These are phyloP conservation scores for Dipodomys stephensi DNA, from an alignment of 2,113 vertebrate genomes.

Conservation along the genomic window DNA sequence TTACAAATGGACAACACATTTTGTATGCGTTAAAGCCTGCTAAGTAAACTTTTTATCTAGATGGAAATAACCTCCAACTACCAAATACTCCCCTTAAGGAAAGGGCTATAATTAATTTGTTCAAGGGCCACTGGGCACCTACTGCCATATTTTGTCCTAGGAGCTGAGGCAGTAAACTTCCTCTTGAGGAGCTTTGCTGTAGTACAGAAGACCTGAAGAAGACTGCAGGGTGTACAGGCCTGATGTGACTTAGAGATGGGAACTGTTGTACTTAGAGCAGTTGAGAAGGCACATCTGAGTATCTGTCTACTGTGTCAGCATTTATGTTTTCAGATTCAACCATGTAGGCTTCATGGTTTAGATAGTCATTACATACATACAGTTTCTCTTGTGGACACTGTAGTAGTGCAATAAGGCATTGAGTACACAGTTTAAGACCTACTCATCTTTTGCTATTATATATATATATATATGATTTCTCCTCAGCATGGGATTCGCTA, in stretches of 20 bases:
- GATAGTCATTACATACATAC: background rate
- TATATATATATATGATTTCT: background rate
- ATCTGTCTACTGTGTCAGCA: background rate
- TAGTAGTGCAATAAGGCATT: slow-evolving; percentile 31
- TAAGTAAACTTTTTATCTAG: slow-evolving; percentile 53
- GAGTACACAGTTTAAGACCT: background rate
- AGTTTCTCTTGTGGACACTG: slow-evolving; percentile 8
- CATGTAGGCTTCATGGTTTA: background rate
- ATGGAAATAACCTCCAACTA: slow-evolving; percentile 55
- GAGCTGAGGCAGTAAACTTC: background rate
- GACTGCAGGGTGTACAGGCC: background rate
- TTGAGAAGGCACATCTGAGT: background rate
- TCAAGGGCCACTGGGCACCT: background rate
- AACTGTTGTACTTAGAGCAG: background rate
- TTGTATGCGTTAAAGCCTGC: slow-evolving; percentile 36
- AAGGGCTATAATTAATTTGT: background rate
- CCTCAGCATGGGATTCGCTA: background rate
- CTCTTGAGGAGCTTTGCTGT: slow-evolving; percentile 14
- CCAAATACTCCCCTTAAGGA: background rate
- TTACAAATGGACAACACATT: slow-evolving; percentile 32
- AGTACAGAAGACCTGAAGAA: background rate
- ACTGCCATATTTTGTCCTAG: background rate
- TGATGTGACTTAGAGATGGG: background rate
- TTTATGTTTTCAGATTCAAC: slow-evolving; percentile 24
- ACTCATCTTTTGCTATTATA: background rate